phyloP scores from a whole-genome alignment of 2,113 vertebrate genomes.

The Festucalex cinctus region DNA sequence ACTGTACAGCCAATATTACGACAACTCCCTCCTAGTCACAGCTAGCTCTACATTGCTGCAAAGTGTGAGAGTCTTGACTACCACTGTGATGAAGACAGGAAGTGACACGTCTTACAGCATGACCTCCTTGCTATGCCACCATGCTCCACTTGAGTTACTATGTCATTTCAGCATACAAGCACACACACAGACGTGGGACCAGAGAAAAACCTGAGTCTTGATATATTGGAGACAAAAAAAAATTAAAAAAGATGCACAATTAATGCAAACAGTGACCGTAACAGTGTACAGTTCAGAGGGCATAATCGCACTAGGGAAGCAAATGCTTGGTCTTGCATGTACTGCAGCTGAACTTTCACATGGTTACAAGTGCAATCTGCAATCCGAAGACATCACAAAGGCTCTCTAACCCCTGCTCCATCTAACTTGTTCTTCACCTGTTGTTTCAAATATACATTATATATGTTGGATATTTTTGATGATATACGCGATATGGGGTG shows the following conservation, averaged over 20 bases:
- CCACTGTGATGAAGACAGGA: slow-evolving; percentile 54
- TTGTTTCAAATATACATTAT: background rate
- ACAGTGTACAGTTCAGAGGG: slow-evolving; percentile 13
- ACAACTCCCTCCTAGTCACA: slow-evolving; percentile 3
- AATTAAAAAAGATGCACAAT: slow-evolving; percentile 3
- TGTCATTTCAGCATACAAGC: slow-evolving; percentile 38
- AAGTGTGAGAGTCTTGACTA: slow-evolving; percentile 34
- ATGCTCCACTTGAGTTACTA: slow-evolving; percentile 43
- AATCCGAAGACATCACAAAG: no score
- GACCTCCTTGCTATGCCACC: slow-evolving; percentile 51
- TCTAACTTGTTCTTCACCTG: no score
- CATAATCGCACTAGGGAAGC: slow-evolving; percentile 3
- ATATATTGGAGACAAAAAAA: slow-evolving; percentile 3
- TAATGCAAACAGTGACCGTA: slow-evolving; percentile 36
- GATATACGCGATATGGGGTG: background rate
- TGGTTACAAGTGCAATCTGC: slow-evolving; percentile 4
- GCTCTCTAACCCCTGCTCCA: no score
- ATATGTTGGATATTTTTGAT: background rate
- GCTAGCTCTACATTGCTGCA: slow-evolving; percentile 18
- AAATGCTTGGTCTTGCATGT: slow-evolving; percentile 43
- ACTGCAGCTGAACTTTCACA: slow-evolving; percentile 15
- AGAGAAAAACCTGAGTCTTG: slow-evolving; percentile 2
- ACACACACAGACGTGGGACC: slow-evolving; percentile 18
- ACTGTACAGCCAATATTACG: background rate
- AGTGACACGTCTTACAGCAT: slow-evolving; percentile 59